Evolutionary conservation across 2,113 vertebrate genomes (phyloP).

Genomic region (Neogale vison): DNA sequence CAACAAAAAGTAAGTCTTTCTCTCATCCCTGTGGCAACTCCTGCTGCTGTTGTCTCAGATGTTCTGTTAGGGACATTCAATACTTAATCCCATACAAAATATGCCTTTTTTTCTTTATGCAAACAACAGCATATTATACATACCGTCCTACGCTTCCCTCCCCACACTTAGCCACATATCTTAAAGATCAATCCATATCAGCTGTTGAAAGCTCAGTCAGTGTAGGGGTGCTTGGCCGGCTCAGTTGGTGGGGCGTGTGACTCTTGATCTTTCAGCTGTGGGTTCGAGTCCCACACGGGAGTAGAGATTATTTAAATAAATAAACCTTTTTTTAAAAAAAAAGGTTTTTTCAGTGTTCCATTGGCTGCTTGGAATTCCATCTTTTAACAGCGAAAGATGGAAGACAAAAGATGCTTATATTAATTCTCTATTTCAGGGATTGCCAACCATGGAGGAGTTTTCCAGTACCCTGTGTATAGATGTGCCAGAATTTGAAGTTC

Average conservation of each 20-base stretch:
- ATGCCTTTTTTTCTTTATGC: not conserved
- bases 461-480: not conserved
- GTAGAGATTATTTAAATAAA: not conserved
- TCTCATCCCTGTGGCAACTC: not conserved
- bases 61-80: not conserved
- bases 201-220: not conserved
- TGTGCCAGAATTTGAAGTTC: not conserved
- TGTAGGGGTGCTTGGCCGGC: not conserved
- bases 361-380: constrained; percentile 9
- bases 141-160: not conserved
- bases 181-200: not conserved
- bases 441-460: not conserved
- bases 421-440: not conserved
- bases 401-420: not conserved
- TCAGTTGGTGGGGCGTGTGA: not conserved
- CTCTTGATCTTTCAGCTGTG: not conserved
- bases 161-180: not conserved
- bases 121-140: not conserved
- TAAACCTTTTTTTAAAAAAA: not conserved
- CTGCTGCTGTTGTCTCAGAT: not conserved
- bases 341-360: not conserved
- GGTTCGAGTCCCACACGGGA: not conserved
- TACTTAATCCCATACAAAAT: not conserved
- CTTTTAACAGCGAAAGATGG: not conserved
- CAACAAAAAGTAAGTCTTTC: not conserved